Evolutionary conservation across 2,113 vertebrate genomes (phyloP), one percentile per base, ranked within the genome.

Genomic region (Copsychus sechellarum): DNA sequence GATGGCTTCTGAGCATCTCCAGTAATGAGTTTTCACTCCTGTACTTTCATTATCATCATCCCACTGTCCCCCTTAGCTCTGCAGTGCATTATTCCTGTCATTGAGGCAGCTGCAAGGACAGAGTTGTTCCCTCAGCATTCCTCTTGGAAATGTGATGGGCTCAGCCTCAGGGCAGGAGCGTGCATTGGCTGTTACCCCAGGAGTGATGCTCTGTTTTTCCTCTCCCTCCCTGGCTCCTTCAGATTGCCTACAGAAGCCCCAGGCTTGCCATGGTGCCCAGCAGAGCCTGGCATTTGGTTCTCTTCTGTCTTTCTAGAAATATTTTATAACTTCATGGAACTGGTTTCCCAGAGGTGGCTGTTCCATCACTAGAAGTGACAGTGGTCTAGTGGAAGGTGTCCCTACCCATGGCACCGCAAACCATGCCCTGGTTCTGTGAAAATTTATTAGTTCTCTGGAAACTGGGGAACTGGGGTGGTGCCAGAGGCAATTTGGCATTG

Each of bases 11-110:
- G 19, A 70, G 62, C 58, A 58, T 86, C 62, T 82, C 62, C 33
- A 33, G 67, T 96, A 91, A 94, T 92, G 91, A 95, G 90, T 94
- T 97, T 91, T 95, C 93, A 77, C 91, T 80, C 61, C 87, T 90
- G 36, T 77, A 24, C 81, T 94, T 90, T 73, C 91, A 80, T 92
- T 91, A 88, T 69, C 84, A 2, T 80, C 17, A 54, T 81, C 93
- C 86, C 45, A 43, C 92, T 71, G 74, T 89, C 42, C 87, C 81
- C 60, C 62, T 92, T 22, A 72, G 78, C 89, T 95, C 73, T 65
- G 89, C 31, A 2, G 81, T 74, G 50, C 53, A 5, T 92, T 93
- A 60, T 77, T 80, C 1, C 26, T 92, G 89, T 94, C 93, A 95
- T 65, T 95, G 93, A 95, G 87, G 28, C 29, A 22, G 73, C 51